Base-by-base conservation (phyloP, 2,797 vertebrate genomes). In the Coranthus polyacanthus region DNA sequence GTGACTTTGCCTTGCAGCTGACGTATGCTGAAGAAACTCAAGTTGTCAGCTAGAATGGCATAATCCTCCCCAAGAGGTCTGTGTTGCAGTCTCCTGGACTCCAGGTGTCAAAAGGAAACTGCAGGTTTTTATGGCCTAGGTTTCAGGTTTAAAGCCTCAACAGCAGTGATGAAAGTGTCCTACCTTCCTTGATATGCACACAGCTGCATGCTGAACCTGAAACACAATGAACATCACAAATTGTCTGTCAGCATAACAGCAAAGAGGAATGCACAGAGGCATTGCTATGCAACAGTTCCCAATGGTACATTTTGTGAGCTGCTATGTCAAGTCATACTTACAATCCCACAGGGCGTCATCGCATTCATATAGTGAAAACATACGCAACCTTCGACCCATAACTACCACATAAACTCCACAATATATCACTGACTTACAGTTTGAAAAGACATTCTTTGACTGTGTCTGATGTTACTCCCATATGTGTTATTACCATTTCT, bases 121-220 rank as follows among this genome's bases (percentile, higher is more conserved):
- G 50, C 53, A 68, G 72, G 21, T 61, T 53, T 42, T 68, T 29
- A 59, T 18, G 38, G 44, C 50, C 4, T 17, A 12, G 6, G 44
- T 69, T 22, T 61, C 38, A 41, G 49, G 34, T 62, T 54, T 68
- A 72, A 80, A 75, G 79, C 81, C 77, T 85, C 75, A 81, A 13
- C 16, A 49, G 55, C 21, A 71, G 43, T n/a, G 8, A 13, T 39
- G 60, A 73, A 37, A 68, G 39, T 49, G 36, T 79, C 52, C 67
- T 87, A 87, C 53, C 87, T 81, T 68, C 44, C 36, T 61, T 78
- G 73, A 72, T 53, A 43, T 70, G 57, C 57, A 58, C 68, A 74
- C 82, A 64, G 76, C 75, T 74, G 72, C 92, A 91, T 91, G 77
- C 75, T 85, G 83, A 74, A 88, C 84, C 92, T 93, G 47, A 57